Conservation (phyloP, 2,113 vertebrate species). For the Chlamydotis undulata region DNA sequence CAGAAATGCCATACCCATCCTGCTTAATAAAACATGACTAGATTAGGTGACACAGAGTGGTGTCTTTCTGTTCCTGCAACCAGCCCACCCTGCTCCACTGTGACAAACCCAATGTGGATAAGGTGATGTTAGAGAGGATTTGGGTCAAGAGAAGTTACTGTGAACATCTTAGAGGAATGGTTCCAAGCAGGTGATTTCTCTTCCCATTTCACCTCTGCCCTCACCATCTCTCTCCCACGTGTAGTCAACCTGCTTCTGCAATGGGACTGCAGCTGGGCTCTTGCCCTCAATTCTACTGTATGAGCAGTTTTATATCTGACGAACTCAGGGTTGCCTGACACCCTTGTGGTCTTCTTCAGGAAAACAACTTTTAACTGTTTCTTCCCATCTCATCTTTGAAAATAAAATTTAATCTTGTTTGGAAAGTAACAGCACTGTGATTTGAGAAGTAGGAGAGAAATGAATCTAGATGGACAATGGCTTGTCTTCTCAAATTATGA, state of each 20-base stretch:
- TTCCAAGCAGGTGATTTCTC: neutral
- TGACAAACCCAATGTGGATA: neutral
- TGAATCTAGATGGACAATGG: neutral
- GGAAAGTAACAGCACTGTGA: neutral
- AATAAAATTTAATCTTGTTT: neutral
- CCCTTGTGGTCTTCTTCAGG: neutral
- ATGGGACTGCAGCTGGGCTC: neutral
- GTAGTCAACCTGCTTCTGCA: neutral
- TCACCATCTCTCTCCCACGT: accelerated
- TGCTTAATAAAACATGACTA: neutral
- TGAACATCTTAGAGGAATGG: neutral
- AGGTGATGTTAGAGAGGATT: neutral
- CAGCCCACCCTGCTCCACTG: neutral
- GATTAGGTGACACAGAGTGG: neutral
- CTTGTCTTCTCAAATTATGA: neutral
- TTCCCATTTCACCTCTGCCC: neutral
- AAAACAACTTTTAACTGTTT: neutral
- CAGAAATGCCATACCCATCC: neutral
- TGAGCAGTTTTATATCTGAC: neutral
- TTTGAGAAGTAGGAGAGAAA: neutral
- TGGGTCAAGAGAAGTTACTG: neutral
- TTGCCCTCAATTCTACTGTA: neutral
- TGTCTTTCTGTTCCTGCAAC: neutral
- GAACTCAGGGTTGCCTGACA: neutral
- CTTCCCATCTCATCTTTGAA: neutral